Percentiles rank a stretch among this genome's conserved stretches.
These are phyloP conservation scores for Lepidothrix coronata DNA, from an alignment of 2,113 vertebrate species.

Conservation along the genomic window DNA sequence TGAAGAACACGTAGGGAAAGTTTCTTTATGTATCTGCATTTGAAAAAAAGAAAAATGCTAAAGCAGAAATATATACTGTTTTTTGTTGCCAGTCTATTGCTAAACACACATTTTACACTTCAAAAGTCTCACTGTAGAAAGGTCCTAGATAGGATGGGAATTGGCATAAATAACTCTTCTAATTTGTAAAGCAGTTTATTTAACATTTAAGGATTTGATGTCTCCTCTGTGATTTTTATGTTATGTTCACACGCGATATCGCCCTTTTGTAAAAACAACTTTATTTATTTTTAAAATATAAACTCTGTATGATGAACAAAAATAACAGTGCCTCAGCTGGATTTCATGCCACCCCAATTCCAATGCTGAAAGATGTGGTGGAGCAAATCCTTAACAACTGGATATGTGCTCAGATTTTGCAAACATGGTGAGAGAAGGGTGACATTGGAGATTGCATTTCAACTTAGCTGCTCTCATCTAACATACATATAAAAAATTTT, in stretches of 20 bases:
- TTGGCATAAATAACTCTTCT: not conserved
- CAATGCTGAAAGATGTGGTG: not conserved
- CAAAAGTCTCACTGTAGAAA: not conserved
- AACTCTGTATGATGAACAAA: slow-evolving; percentile 5
- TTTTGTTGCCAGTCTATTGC: not conserved
- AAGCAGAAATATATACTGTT: not conserved
- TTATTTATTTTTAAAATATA: slow-evolving; percentile 59
- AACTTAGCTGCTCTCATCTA: slow-evolving; percentile 10
- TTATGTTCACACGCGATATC: slow-evolving; percentile 55
- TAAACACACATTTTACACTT: not conserved
- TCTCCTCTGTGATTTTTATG: slow-evolving; percentile 48
- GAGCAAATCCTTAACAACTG: slow-evolving; percentile 22
- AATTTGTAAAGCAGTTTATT: slow-evolving; percentile 42
- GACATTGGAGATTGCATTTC: slow-evolving; percentile 5
- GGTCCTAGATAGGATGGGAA: not conserved
- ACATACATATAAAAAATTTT: slow-evolving; percentile 23
- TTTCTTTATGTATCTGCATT: not conserved
- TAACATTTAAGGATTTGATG: slow-evolving; percentile 37
- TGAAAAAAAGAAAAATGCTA: not conserved
- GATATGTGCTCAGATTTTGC: slow-evolving; percentile 26
- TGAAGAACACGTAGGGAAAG: not conserved
- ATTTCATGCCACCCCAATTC: slow-evolving; percentile 5
- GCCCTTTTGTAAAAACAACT: slow-evolving; percentile 60
- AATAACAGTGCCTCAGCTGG: slow-evolving; percentile 19
- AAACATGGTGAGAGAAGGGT: slow-evolving; percentile 3